A percentile compares a stretch with the other conserved stretches of the same genome.
These are phyloP conservation scores for Euproctis similis DNA, from an alignment of 2,888 invertebrate species.

Conservation along the genomic window DNA sequence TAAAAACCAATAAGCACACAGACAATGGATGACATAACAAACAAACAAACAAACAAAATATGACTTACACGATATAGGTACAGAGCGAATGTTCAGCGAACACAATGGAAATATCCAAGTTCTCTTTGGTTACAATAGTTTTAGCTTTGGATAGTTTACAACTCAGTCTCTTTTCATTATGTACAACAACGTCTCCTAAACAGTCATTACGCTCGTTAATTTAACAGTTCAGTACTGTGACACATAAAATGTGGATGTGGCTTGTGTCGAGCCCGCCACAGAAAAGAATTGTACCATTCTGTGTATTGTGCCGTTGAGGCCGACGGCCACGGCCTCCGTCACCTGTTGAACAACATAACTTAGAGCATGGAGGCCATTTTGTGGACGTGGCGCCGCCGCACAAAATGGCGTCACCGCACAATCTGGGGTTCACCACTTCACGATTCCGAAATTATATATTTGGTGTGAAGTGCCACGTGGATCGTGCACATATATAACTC, in stretches of 20 bases:
- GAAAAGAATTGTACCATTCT: constrained; percentile 80
- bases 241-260: constrained; percentile 79
- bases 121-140: constrained; percentile 59
- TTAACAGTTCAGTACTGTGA: constrained; percentile 71
- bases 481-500: constrained; percentile 36
- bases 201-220: constrained; percentile 40
- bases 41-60: constrained; percentile 75
- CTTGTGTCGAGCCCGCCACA: constrained; percentile 76
- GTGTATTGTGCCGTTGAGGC: constrained; percentile 78
- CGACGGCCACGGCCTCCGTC: constrained; percentile 77
- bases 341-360: constrained; percentile 77
- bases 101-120: constrained; percentile 63
- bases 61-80: constrained; percentile 74
- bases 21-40: constrained; percentile 73
- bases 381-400: constrained; percentile 23
- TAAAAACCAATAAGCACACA: constrained; percentile 68
- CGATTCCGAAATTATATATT: constrained; percentile 6
- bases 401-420: constrained; percentile 25
- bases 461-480: constrained; percentile 33
- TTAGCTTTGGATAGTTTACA: constrained; percentile 67
- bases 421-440: constrained; percentile 22
- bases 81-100: constrained; percentile 65
- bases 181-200: constrained; percentile 69
- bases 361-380: constrained; percentile 59
- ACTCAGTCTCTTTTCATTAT: constrained; percentile 70